Conservation (phyloP, 2,888 invertebrate species). For the Argyresthia albistria region DNA sequence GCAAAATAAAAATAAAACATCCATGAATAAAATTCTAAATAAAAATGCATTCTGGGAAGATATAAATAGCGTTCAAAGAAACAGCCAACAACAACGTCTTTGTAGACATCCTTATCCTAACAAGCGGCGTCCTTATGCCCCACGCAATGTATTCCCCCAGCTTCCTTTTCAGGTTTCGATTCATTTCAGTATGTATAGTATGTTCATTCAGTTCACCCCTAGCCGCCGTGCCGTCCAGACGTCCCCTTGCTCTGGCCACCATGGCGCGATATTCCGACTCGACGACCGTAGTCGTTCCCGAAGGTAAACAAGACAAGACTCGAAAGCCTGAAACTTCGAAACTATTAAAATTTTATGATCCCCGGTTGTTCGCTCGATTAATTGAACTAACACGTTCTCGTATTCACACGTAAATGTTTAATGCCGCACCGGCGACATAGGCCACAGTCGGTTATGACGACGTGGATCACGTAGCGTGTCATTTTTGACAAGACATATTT, state of each 20-base stretch:
- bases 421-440: constrained; percentile 16
- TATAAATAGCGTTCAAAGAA: no score
- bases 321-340: not conserved
- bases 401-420: constrained; percentile 47
- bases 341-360: constrained; percentile 9
- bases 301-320: constrained; percentile 16
- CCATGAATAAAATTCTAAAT: no score
- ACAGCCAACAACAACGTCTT: no score
- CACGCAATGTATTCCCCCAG: no score
- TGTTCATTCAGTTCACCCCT: constrained; percentile 19
- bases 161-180: not conserved
- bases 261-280: constrained; percentile 38
- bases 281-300: constrained; percentile 28
- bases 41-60: no score
- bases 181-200: no score
- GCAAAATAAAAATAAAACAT: no score
- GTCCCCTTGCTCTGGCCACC: constrained; percentile 19
- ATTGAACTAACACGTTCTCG: not conserved
- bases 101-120: no score
- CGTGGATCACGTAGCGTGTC: constrained; percentile 17
- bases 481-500: constrained; percentile 9
- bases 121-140: no score
- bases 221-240: constrained; percentile 17
- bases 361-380: not conserved
- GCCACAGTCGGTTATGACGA: constrained; percentile 20